Evolutionary conservation across 2,797 vertebrate genomes (phyloP), one percentile per base, ranked within the genome.

Genomic region (Sebastes jordani): DNA sequence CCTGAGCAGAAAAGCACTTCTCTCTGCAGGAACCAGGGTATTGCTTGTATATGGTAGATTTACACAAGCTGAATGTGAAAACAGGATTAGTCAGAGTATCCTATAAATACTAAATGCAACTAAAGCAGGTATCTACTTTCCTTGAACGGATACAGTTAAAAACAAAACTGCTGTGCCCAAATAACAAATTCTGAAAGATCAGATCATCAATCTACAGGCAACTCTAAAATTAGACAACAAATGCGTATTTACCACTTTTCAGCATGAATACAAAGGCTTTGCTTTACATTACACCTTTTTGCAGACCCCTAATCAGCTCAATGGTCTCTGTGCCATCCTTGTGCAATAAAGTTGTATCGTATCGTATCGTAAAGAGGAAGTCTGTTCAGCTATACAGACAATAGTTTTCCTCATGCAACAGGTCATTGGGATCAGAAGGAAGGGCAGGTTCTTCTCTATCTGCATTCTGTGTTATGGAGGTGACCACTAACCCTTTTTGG

Each of bases 1-100:
- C 16, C 34, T 29, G 8, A 76, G 82, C n/a, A 68, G 55, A 83
- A 74, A 74, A 65, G 1, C 29, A 23, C 27, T 61, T 82, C 29
- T 46, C 42, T 74, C 25, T 36, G 46, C 29, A 38, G 61, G 38
- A 71, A 61, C 8, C 54, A 52, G 6, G n/a, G 11, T 27, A 2
- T 22, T 74, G 20, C 7, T 56, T 32, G 11, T 78, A 42, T 65
- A 10, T 30, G 38, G 5, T 54, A 18, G 63, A 67, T 68, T 70
- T 30, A 22, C 13, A 59, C 9, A 27, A 8, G 22, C 11, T 20
- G 29, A 56, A 46, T 20, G 18, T 72, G 56, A 36, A 67, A 73
- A 79, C 14, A 32, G 38, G 32, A 69, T 63, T 62, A 59, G 14
- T 74, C 56, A 30, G n/a, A 71, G 8, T 11, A 66, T 56, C 18